Evolutionary conservation across 2,888 invertebrate species (phyloP).

Genomic region (Thumatha senex): DNA sequence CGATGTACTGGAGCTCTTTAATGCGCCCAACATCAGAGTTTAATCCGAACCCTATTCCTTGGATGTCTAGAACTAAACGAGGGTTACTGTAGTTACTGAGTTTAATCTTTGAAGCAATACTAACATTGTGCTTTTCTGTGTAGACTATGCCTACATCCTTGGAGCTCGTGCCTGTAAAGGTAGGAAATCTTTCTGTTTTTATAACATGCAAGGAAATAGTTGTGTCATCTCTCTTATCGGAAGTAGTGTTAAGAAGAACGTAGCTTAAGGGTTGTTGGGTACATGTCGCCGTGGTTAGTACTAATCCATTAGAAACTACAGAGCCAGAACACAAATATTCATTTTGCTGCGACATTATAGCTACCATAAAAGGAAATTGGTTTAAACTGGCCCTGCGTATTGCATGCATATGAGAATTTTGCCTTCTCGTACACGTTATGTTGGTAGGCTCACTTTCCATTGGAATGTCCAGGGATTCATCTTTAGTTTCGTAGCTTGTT

Average conservation of each 20-base stretch:
- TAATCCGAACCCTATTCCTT: slow-evolving; percentile 68
- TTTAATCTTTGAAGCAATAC: slow-evolving; percentile 57
- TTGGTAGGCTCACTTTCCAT: slow-evolving; percentile 44
- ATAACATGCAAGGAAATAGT: slow-evolving; percentile 53
- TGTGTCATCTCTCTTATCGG: slow-evolving; percentile 53
- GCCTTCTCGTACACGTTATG: slow-evolving; percentile 60
- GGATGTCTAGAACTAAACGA: slow-evolving; percentile 52
- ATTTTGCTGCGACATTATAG: slow-evolving; percentile 66
- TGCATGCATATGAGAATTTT: slow-evolving; percentile 65
- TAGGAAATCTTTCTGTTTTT: slow-evolving; percentile 67
- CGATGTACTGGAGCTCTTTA: slow-evolving; percentile 64
- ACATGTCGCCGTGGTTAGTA: slow-evolving; percentile 68
- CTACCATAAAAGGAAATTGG: slow-evolving; percentile 71
- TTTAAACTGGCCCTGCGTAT: slow-evolving; percentile 50
- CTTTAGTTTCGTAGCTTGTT: slow-evolving; percentile 58
- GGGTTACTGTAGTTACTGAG: slow-evolving; percentile 59
- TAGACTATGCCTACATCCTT: slow-evolving; percentile 69
- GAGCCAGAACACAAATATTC: slow-evolving; percentile 70
- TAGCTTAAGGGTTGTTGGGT: slow-evolving; percentile 52
- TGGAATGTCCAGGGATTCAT: slow-evolving; percentile 64
- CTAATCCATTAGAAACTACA: slow-evolving; percentile 63
- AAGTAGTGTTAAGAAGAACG: slow-evolving; percentile 63
- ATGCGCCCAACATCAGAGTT: slow-evolving; percentile 60
- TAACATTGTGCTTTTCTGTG: slow-evolving; percentile 63
- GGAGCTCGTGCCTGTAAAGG: slow-evolving; percentile 44